Conservation (phyloP, 2,888 invertebrate genomes). For the Ectemnius lituratus region DNA sequence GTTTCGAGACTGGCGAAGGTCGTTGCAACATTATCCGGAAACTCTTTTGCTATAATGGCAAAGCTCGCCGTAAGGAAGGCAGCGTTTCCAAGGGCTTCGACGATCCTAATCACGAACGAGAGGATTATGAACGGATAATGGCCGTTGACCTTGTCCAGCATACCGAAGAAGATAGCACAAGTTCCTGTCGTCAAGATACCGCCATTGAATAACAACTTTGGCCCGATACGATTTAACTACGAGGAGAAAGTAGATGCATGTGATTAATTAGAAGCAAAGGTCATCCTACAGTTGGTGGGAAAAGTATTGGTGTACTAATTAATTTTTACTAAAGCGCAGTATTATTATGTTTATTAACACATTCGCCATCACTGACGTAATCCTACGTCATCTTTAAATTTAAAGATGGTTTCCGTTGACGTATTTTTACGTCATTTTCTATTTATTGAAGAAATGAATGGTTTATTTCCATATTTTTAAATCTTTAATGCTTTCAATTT, state of each 20-base stretch:
- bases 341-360: no score
- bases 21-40: slow-evolving; percentile 90
- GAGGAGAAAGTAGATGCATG: slow-evolving; percentile 30
- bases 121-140: slow-evolving; percentile 87
- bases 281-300: not conserved
- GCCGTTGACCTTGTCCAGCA: slow-evolving; percentile 85
- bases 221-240: slow-evolving; percentile 86
- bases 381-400: no score
- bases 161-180: slow-evolving; percentile 86
- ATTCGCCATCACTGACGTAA: no score
- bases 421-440: no score
- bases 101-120: slow-evolving; percentile 88
- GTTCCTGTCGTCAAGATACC: slow-evolving; percentile 91
- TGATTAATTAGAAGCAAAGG: slow-evolving; percentile 15
- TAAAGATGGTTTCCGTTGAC: no score
- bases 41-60: slow-evolving; percentile 92
- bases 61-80: slow-evolving; percentile 92
- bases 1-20: slow-evolving; percentile 93
- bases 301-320: not conserved
- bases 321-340: slow-evolving; percentile 10
- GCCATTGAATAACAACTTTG: slow-evolving; percentile 88
- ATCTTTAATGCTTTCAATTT: no score
- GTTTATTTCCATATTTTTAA: no score
- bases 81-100: slow-evolving; percentile 92
- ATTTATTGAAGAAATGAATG: no score